A percentile compares a stretch with the other conserved stretches of the same genome.
Conservation (phyloP, 1,140 invertebrate genomes). For the Macrocentrus cingulum region DNA sequence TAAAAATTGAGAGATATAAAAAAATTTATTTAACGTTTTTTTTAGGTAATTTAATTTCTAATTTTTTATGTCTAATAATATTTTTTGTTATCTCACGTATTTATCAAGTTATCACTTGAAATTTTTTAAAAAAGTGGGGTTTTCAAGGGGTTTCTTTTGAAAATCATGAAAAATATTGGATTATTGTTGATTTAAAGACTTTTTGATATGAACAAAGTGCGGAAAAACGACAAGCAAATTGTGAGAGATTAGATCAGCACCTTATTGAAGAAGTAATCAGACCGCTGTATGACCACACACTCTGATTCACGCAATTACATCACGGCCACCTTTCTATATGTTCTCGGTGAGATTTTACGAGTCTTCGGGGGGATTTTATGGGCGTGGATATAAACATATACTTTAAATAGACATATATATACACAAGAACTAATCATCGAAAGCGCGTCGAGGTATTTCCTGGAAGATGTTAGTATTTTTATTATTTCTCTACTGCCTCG, state of each 20-base stretch:
- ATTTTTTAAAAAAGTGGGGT: no score
- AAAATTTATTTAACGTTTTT: no score
- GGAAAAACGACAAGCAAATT: neutral
- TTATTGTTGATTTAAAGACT: no score
- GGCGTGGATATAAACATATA: neutral
- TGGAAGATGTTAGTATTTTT: neutral
- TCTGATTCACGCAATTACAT: slow-evolving; percentile 17
- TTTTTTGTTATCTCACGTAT: no score
- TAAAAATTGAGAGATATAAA: no score
- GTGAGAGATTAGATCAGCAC: slow-evolving; percentile 1
- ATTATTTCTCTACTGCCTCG: neutral
- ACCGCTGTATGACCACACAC: slow-evolving; percentile 10
- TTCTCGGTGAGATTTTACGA: slow-evolving; percentile 1
- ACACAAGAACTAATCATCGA: slow-evolving; percentile 1
- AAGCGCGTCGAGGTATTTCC: neutral
- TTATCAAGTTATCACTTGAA: no score
- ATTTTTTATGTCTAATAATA: no score
- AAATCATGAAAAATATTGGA: no score
- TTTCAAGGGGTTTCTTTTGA: no score
- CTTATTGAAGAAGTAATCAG: slow-evolving; percentile 4
- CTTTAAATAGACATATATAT: neutral
- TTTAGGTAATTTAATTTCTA: no score
- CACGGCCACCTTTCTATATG: slow-evolving; percentile 1
- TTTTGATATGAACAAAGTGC: no score
- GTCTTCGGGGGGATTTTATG: neutral